Base-by-base conservation (phyloP, 2,888 invertebrate genomes). In the Melanostoma scalare region DNA sequence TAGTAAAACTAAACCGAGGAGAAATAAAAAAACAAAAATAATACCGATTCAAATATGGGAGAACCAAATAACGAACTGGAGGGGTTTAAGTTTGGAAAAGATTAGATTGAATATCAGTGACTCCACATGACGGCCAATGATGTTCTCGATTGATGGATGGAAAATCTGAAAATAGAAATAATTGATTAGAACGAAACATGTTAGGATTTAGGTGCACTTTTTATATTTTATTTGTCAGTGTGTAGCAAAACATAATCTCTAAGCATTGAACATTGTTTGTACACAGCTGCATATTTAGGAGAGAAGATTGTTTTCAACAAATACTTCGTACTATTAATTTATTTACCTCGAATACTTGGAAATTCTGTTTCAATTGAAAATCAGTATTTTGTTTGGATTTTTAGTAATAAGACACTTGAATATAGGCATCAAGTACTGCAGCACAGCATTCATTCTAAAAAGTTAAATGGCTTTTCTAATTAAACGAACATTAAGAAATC, bases 41-140 rank as follows among this genome's bases (percentile, higher is more conserved):
- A 48, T 35, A 38, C 3, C 44, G 53, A 65, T 38, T n/a, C 30
- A 44, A 46, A 63, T 6, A 44, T 3, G 42, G 69, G 33, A 36
- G 69, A 55, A 6, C 48, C n/a, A 63, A 68, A 60, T 50, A 40
- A 67, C 60, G 30, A 78, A 68, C 50, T 58, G 73, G 63, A 82
- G 52, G 74, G 79, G 56, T 69, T 52, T 48, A 69, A 69, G 40
- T 63, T 74, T 50, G 63, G 52, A 63, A 65, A 55, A 71, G 10
- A n/a, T 4, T 10, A 31, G 31, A 40, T 4, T 33, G 20, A 69
- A 48, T 68, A 73, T 77, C 73, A 82, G 68, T 77, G 44, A 30
- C 52, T 46, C 73, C 68, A 48, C 77, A 82, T 82, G 38, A 30
- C 69, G 63, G 5, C 68, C 42, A 30, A 56, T 60, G 44, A n/a